phyloP scores from a whole-genome alignment of 2,888 invertebrate genomes.

The Amitus sp. region DNA sequence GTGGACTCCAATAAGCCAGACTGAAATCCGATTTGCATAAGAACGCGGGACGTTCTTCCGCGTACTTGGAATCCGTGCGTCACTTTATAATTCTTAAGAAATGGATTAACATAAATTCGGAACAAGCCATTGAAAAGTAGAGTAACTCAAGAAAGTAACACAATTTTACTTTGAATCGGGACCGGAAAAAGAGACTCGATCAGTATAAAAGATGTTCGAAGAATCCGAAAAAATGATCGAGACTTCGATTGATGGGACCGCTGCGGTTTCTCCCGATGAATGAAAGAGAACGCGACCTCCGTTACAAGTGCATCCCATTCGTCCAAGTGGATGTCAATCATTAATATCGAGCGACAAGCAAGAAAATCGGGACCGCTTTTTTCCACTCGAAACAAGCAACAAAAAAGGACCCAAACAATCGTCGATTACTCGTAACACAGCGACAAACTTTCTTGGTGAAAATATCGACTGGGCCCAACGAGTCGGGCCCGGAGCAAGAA shows the following conservation, averaged over 20 bases:
- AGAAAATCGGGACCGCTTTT: slow-evolving; percentile 36
- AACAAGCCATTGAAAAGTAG: too few relatives aligned
- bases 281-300: slow-evolving; percentile 22
- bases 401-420: too few relatives aligned
- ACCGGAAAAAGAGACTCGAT: too few relatives aligned
- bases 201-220: not conserved
- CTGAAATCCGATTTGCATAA: slow-evolving; percentile 40
- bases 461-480: too few relatives aligned
- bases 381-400: too few relatives aligned
- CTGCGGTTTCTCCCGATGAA: not conserved
- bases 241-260: too few relatives aligned
- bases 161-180: too few relatives aligned
- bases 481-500: slow-evolving; percentile 11
- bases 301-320: slow-evolving; percentile 21
- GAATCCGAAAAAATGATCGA: not conserved
- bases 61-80: slow-evolving; percentile 39
- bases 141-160: slow-evolving; percentile 8
- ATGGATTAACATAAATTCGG: slow-evolving; percentile 39
- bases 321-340: slow-evolving; percentile 21
- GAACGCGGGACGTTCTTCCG: slow-evolving; percentile 37
- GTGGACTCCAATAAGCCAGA: slow-evolving; percentile 40
- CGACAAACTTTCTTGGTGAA: too few relatives aligned
- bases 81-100: slow-evolving; percentile 41
- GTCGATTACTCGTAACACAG: too few relatives aligned
- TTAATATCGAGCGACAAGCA: slow-evolving; percentile 34